These are phyloP conservation scores for Brienomyrus longianalis DNA, from an alignment of 2,113 vertebrate species.

Conservation along the genomic window DNA sequence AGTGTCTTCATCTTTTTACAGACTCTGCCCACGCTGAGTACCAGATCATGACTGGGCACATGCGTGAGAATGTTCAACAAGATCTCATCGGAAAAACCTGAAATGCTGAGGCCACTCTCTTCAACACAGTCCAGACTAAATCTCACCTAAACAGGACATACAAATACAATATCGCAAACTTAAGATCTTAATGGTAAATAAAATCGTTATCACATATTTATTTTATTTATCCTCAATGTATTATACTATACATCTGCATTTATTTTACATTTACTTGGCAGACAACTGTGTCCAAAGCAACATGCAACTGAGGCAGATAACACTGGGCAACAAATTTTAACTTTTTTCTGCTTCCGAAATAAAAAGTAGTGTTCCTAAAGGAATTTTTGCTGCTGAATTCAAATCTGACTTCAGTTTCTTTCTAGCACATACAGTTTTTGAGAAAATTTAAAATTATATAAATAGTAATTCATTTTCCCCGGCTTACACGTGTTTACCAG, in stretches of 20 bases:
- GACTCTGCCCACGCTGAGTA: slow-evolving; percentile 73
- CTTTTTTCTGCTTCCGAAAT: no score
- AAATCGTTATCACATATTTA: background rate
- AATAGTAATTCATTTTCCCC: no score
- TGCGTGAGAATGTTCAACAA: slow-evolving; percentile 83
- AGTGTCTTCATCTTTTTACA: slow-evolving; percentile 76
- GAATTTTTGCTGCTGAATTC: no score
- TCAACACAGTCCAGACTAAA: slow-evolving; percentile 47
- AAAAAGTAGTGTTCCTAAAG: no score
- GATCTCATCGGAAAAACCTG: slow-evolving; percentile 89
- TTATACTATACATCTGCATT: background rate
- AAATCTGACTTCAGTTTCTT: no score
- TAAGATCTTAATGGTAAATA: background rate
- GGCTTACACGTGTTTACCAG: no score
- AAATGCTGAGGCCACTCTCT: slow-evolving; percentile 62
- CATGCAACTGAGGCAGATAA: background rate
- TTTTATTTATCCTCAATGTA: background rate
- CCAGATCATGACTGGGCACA: slow-evolving; percentile 76
- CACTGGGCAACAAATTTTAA: no score
- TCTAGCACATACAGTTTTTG: no score
- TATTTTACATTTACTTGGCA: background rate
- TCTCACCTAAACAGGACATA: slow-evolving; percentile 48
- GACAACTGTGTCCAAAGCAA: background rate
- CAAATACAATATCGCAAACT: background rate
- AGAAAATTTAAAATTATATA: no score